Base-by-base conservation (phyloP, 2,113 vertebrate genomes). In the Vulpes ferrilata region DNA sequence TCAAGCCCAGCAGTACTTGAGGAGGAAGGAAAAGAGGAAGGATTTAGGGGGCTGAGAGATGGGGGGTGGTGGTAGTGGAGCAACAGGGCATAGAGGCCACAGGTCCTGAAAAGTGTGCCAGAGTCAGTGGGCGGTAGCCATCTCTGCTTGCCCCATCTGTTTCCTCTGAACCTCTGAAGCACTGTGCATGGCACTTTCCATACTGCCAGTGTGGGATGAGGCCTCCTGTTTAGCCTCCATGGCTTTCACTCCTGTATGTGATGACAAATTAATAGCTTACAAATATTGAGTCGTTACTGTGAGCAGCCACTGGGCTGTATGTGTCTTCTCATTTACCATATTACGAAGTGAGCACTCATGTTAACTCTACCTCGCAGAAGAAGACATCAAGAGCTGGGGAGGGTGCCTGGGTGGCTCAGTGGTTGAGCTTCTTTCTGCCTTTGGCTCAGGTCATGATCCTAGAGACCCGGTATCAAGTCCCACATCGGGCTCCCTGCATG, bases 1-100 rank as follows among this genome's bases (percentile, higher is more conserved):
- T n/a, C 22, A 80, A 23, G 60, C 55, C 30, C 3, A 4, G 65
- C 32, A 25, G 93, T 27, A 74, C 3, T 30, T 0, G 6, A 43
- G 30, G 19, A 88, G 78, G 85, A 88, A 51, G 32, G 38, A 60
- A 82, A 1, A 17, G 19, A 32, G 78, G 60, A 83, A 76, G 84
- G 65, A 15, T 9, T 11, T 23, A 27, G 60, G 3, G 32, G 30
- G 12, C 13, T 0, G 0, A 20, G 11, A 16, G 32, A 30, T 4
- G 22, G 35, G 62, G 48, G 73, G 15, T 23, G 86, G 78, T 23
- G 73, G 15, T 27, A 82, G 82, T 4, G 2, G 16, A 73, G 48
- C 73, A 32, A 11, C 5, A 73, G 43, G 91, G n/a, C n/a, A 65
- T 11, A 38, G 0, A 57, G 89, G 80, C 82, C 69, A 62, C 1